Conservation (phyloP, 2,113 vertebrate genomes). For the Rhea pennata region DNA sequence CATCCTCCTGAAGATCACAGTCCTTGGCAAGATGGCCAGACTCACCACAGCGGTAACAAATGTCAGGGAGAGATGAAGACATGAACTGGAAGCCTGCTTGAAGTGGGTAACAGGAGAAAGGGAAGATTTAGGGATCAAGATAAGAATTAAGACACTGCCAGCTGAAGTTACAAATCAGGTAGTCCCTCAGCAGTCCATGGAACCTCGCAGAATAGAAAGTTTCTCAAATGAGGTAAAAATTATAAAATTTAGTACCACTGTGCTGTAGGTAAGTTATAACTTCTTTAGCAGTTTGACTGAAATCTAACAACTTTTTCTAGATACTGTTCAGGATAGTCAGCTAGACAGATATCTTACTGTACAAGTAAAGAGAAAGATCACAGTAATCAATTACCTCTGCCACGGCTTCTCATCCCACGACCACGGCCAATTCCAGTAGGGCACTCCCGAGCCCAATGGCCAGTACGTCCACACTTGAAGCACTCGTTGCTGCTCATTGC, state of each 20-base stretch:
- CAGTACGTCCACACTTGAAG: conserved; percentile 95
- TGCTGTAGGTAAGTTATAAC: no score
- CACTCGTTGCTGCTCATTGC: conserved; percentile 95
- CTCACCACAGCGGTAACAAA: conserved; percentile 98
- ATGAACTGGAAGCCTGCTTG: conserved; percentile 85
- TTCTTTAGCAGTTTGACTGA: no score
- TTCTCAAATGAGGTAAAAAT: neutral
- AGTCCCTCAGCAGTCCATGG: neutral
- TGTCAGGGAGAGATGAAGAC: conserved; percentile 83
- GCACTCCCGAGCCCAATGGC: conserved; percentile 97
- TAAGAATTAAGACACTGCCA: neutral
- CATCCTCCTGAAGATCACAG: conserved; percentile 98
- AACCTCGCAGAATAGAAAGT: neutral
- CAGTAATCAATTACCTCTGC: conserved; percentile 78
- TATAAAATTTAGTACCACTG: neutral
- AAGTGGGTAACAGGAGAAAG: neutral
- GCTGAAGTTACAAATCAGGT: neutral
- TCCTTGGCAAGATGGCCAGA: conserved; percentile 98
- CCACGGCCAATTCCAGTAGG: conserved; percentile 89
- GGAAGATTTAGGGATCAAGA: neutral
- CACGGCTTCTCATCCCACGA: conserved; percentile 88
- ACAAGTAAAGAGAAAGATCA: neutral
- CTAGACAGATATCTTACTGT: neutral
- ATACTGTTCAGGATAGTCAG: fast-evolving
- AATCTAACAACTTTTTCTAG: neutral